phyloP scores from a whole-genome alignment of 2,797 vertebrate genomes.

The Podargus strigoides region DNA sequence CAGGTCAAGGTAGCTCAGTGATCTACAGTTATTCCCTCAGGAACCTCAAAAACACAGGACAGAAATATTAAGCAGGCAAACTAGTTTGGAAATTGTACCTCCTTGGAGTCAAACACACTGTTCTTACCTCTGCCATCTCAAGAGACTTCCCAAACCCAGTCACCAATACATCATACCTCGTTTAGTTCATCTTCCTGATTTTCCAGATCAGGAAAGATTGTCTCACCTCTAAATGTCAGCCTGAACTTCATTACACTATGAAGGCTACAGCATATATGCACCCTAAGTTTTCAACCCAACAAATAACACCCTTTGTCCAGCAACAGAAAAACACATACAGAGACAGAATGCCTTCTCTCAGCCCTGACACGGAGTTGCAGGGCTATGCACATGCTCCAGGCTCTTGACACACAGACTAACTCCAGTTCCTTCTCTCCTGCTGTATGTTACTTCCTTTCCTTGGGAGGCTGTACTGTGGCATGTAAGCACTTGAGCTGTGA shows the following conservation, averaged over 20 bases:
- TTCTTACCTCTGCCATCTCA: background rate
- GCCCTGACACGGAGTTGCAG: rapidly evolving
- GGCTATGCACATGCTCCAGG: background rate
- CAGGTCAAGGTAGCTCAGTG: background rate
- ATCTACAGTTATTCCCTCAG: background rate
- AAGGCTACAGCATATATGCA: rapidly evolving
- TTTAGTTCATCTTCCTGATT: background rate
- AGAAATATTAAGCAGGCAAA: background rate
- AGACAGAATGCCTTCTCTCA: background rate
- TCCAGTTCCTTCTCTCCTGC: background rate
- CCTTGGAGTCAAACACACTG: background rate
- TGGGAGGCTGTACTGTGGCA: background rate
- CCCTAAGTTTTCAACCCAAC: background rate
- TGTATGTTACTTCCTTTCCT: too few species aligned
- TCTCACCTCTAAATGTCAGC: background rate
- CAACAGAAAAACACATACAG: background rate
- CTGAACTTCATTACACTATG: rapidly evolving
- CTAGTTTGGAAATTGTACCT: background rate
- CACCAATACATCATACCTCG: rapidly evolving
- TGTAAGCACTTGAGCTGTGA: rapidly evolving
- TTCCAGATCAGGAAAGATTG: background rate
- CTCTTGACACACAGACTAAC: too few species aligned
- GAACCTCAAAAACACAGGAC: background rate
- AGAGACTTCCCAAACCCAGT: background rate
- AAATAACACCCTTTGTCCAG: rapidly evolving